Evolutionary conservation across 2,113 vertebrate species (phyloP).

Genomic region (Cranoglanis bouderius): DNA sequence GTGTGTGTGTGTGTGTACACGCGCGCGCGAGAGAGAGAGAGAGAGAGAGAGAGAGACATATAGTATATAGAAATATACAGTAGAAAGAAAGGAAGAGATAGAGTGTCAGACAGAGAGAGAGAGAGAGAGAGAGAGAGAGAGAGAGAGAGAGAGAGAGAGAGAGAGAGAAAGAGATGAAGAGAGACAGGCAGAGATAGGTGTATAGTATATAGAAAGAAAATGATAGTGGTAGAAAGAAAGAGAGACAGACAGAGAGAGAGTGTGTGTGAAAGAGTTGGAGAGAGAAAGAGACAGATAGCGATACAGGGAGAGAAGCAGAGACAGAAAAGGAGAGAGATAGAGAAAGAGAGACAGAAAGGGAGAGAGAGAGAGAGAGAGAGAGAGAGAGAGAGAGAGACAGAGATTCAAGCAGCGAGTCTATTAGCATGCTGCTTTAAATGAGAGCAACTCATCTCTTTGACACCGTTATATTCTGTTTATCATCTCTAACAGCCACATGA

Average conservation of each 20-base stretch:
- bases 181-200: neutral
- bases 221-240: neutral
- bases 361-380: neutral
- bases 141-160: neutral
- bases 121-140: neutral
- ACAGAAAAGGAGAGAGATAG: neutral
- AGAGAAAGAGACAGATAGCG: neutral
- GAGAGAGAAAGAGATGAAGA: neutral
- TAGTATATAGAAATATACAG: neutral
- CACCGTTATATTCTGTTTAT: constrained; percentile 89
- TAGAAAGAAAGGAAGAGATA: neutral
- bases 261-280: neutral
- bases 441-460: constrained; percentile 58
- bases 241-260: neutral
- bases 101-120: neutral
- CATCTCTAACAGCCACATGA: constrained; percentile 56
- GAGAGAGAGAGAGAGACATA: neutral
- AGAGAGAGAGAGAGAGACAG: neutral
- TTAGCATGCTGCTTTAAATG: neutral
- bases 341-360: neutral
- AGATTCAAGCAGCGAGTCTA: neutral
- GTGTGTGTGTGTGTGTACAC: too few species aligned
- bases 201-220: neutral
- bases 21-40: neutral
- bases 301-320: neutral